A percentile compares a stretch with the other conserved stretches of the same genome.
Evolutionary conservation across 2,113 vertebrate genomes (phyloP).

Genomic region (Excalfactoria chinensis): DNA sequence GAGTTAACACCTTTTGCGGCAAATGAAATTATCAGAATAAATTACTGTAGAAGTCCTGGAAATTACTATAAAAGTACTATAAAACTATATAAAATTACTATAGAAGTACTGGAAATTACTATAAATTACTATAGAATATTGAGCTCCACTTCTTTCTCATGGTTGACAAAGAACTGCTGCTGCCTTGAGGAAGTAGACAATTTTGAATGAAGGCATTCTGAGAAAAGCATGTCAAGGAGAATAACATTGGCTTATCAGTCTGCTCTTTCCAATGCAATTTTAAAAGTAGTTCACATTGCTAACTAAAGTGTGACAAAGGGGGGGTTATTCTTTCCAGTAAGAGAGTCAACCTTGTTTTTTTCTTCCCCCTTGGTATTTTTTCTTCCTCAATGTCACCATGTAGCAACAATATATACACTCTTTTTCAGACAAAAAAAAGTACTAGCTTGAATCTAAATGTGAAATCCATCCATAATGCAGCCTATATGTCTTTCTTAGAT

Average conservation of each 20-base stretch:
- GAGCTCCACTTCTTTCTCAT: background rate
- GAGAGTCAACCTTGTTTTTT: background rate
- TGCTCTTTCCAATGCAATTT: background rate
- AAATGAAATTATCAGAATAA: background rate
- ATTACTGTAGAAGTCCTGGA: background rate
- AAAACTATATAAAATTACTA: too few species aligned
- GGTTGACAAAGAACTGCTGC: background rate
- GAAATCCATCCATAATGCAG: background rate
- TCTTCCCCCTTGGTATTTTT: background rate
- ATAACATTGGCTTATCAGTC: background rate
- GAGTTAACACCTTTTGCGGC: background rate
- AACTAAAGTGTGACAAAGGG: background rate
- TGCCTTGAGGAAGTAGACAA: background rate
- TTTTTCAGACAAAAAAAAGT: background rate
- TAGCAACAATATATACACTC: background rate
- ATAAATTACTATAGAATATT: background rate
- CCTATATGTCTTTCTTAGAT: background rate
- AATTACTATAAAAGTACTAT: too few species aligned
- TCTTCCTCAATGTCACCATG: background rate
- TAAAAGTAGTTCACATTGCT: background rate
- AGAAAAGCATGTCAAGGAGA: background rate
- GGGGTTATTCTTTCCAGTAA: background rate
- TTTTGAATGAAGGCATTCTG: background rate
- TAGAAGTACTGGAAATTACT: background rate
- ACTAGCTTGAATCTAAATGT: background rate